phyloP scores from a whole-genome alignment of 2,888 invertebrate genomes.

The Trissonchulus sp. region DNA sequence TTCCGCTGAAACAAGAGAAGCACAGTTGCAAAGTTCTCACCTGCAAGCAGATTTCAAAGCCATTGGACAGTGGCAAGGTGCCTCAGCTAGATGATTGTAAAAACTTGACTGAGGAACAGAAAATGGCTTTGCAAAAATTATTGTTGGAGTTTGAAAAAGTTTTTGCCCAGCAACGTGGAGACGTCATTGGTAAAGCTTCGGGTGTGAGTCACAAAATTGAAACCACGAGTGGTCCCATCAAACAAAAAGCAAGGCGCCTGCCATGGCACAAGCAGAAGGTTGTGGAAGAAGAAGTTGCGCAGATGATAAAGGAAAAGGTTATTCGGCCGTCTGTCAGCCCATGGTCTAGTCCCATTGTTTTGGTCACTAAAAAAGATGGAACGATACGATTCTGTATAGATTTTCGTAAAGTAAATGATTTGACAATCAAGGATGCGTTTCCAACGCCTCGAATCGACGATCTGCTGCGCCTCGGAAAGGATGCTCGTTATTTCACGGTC shows the following conservation, averaged over 20 bases:
- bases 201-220: not conserved
- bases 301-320: not conserved
- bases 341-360: not conserved
- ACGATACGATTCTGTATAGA: not conserved
- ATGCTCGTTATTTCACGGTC: not conserved
- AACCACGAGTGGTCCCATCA: not conserved
- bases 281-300: not conserved
- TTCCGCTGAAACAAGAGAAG: no score
- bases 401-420: not conserved
- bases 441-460: not conserved
- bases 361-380: not conserved
- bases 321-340: not conserved
- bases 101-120: no score
- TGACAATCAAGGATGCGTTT: not conserved
- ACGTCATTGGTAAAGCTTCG: no score
- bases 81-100: no score
- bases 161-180: no score
- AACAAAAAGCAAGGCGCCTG: not conserved
- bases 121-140: no score
- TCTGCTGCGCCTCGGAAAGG: not conserved
- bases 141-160: no score
- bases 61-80: no score
- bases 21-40: no score
- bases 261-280: not conserved
- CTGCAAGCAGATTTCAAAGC: no score